A percentile compares a stretch with the other conserved stretches of the same genome.
Conservation (phyloP, 2,888 invertebrate genomes). For the Subacronicta megacephala region DNA sequence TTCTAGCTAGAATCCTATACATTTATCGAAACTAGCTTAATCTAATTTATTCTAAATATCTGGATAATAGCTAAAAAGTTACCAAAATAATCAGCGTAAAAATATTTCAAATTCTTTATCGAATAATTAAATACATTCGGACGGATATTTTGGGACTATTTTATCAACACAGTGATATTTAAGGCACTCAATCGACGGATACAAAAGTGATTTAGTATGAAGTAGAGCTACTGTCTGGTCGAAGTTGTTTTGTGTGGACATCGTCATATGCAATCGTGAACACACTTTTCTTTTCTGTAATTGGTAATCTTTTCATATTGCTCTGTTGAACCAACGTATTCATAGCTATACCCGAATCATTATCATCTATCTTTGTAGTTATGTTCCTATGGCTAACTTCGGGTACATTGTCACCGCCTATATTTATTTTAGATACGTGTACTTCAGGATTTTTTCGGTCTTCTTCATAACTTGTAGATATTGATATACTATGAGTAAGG, state of each 20-base stretch:
- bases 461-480: slow-evolving; percentile 82
- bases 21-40: slow-evolving; percentile 48
- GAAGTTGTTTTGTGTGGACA: slow-evolving; percentile 95
- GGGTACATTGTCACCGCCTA: slow-evolving; percentile 74
- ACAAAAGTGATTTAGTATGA: slow-evolving; percentile 80
- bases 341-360: slow-evolving; percentile 95
- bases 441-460: slow-evolving; percentile 83
- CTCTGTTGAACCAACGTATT: slow-evolving; percentile 89
- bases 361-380: slow-evolving; percentile 89
- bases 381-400: slow-evolving; percentile 68
- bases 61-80: slow-evolving; percentile 51
- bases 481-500: slow-evolving; percentile 82
- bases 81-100: slow-evolving; percentile 39
- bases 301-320: slow-evolving; percentile 91
- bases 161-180: slow-evolving; percentile 56
- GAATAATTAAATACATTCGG: slow-evolving; percentile 57
- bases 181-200: slow-evolving; percentile 74
- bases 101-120: slow-evolving; percentile 49
- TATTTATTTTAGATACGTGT: slow-evolving; percentile 89
- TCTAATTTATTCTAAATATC: slow-evolving; percentile 38
- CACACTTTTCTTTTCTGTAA: slow-evolving; percentile 96
- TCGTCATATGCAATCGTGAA: slow-evolving; percentile 98
- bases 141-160: slow-evolving; percentile 60
- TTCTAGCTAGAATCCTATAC: slow-evolving; percentile 54
- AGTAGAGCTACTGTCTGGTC: slow-evolving; percentile 94